phyloP scores from a whole-genome alignment of 2,888 invertebrate species.

The Ptycholaimellus sp. region DNA sequence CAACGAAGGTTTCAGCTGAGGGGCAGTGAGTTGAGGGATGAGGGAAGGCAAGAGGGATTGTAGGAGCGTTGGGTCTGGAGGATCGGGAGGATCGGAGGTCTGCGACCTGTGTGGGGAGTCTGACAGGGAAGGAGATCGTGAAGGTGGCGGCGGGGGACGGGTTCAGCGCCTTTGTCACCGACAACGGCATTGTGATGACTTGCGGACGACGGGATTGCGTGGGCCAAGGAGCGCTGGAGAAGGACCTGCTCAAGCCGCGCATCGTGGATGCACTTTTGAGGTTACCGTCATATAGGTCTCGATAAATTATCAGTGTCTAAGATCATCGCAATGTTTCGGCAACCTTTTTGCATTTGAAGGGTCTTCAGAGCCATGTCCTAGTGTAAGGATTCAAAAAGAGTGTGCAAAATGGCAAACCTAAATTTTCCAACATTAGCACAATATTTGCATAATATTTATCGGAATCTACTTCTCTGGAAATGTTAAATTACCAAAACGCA shows the following conservation, averaged over 20 bases:
- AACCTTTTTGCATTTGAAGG: no score
- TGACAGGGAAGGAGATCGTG: conserved; percentile 34
- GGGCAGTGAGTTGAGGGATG: no score
- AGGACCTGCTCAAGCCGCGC: conserved; percentile 37
- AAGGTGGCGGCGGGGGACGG: conserved; percentile 9
- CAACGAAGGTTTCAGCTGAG: conserved; percentile 37
- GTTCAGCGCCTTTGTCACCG: conserved; percentile 40
- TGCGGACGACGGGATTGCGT: conserved; percentile 42
- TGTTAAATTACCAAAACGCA: no score
- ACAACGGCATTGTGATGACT: conserved; percentile 43
- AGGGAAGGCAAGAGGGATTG: no score
- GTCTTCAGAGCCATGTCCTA: no score
- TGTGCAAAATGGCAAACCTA: background rate
- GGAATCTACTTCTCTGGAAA: no score
- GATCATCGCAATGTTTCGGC: no score
- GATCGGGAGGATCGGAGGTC: conserved; percentile 29
- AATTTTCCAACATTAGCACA: background rate
- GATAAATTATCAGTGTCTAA: no score
- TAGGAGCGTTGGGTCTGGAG: conserved; percentile 41
- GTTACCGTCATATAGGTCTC: conserved; percentile 11
- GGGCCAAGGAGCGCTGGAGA: conserved; percentile 42
- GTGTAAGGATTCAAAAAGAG: no score
- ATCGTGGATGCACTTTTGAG: conserved; percentile 33
- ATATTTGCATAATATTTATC: no score
- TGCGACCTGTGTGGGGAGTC: conserved; percentile 38